A percentile compares a stretch with the other conserved stretches of the same genome.
These are phyloP conservation scores for Meta bourneti DNA, from an alignment of 2,888 invertebrate species.

Conservation along the genomic window DNA sequence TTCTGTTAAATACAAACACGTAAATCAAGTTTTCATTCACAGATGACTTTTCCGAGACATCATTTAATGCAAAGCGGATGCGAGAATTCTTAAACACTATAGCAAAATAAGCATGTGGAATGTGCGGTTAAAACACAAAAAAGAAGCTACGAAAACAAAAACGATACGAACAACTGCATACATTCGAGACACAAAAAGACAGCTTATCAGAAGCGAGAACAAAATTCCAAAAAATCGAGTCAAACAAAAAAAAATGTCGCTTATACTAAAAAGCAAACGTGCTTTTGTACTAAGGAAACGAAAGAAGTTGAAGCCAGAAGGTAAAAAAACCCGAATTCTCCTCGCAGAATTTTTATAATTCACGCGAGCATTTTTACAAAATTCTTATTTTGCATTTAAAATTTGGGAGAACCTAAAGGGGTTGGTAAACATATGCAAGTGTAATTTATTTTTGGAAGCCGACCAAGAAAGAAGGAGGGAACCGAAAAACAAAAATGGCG, in stretches of 20 bases:
- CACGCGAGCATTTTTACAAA: not conserved
- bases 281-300: slow-evolving; percentile 22
- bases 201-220: slow-evolving; percentile 7
- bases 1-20: no score
- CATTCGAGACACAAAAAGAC: no score
- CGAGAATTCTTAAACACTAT: no score
- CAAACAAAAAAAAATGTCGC: slow-evolving; percentile 21
- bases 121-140: no score
- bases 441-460: slow-evolving; percentile 32
- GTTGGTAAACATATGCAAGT: slow-evolving; percentile 7
- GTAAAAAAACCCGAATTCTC: not conserved
- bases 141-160: no score
- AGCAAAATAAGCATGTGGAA: no score
- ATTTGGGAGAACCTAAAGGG: slow-evolving; percentile 29
- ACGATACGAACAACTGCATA: no score
- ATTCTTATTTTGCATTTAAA: slow-evolving; percentile 26
- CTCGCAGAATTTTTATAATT: slow-evolving; percentile 8
- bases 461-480: not conserved
- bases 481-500: not conserved
- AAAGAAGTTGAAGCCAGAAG: not conserved
- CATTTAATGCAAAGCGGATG: no score
- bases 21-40: no score
- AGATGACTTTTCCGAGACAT: no score
- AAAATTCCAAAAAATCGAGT: not conserved
- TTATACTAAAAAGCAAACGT: slow-evolving; percentile 9